Percentiles rank a stretch among this genome's conserved stretches.
phyloP scores from a whole-genome alignment of 2,888 invertebrate genomes.

The Dorcus hopei region DNA sequence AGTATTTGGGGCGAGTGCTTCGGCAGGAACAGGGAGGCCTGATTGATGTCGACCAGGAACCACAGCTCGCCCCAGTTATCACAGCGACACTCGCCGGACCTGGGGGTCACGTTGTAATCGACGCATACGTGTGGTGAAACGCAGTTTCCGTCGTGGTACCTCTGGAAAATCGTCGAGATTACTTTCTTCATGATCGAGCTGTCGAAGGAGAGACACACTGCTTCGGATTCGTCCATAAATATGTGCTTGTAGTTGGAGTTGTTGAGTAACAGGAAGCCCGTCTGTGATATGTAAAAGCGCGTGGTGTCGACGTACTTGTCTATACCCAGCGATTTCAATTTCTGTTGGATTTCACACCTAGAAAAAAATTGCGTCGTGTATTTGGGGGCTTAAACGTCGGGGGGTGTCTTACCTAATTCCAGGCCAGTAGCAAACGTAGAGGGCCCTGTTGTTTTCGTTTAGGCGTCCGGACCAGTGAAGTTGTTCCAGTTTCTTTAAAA shows the following conservation, averaged over 20 bases:
- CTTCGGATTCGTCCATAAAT: constrained; percentile 47
- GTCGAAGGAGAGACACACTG: constrained; percentile 41
- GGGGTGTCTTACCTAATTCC: constrained; percentile 37
- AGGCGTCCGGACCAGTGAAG: constrained; percentile 36
- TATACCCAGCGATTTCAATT: constrained; percentile 34
- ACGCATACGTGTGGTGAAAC: constrained; percentile 20
- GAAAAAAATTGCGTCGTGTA: constrained; percentile 5
- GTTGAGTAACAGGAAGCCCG: constrained; percentile 36
- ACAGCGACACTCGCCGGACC: constrained; percentile 13
- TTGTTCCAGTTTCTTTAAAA: constrained; percentile 42
- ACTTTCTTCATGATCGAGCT: constrained; percentile 36
- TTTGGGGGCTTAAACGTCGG: not conserved
- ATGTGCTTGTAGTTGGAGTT: constrained; percentile 41
- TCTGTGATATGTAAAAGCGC: constrained; percentile 39
- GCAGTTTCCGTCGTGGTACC: constrained; percentile 39
- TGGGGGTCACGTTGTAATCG: constrained; percentile 7
- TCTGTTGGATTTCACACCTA: constrained; percentile 38
- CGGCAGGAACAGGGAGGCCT: constrained; percentile 43
- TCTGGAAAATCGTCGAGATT: constrained; percentile 31
- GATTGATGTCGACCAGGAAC: constrained; percentile 46
- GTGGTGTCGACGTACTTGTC: constrained; percentile 39
- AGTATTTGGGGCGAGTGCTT: constrained; percentile 39
- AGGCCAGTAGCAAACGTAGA: constrained; percentile 46
- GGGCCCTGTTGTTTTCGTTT: constrained; percentile 39
- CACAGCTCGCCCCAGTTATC: constrained; percentile 42